Conservation (phyloP, 2,888 invertebrate species). For the Ommatoiulus sabulosus region DNA sequence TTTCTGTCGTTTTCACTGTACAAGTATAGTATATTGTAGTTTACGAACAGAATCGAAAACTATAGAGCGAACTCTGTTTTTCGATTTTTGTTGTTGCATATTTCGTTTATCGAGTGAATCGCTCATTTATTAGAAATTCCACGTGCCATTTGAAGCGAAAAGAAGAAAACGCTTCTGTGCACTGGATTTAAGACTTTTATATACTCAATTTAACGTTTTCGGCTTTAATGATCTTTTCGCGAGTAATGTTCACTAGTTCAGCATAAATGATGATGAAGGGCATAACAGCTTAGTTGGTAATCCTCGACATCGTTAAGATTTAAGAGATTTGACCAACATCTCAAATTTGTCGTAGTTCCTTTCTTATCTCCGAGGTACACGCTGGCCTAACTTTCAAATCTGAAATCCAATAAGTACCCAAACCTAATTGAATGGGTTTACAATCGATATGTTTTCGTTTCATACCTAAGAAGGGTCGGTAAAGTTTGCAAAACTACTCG, state of each 20-base stretch:
- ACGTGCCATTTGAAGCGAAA: background rate
- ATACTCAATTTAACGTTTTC: background rate
- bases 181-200: background rate
- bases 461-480: background rate
- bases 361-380: background rate
- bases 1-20: too few species aligned
- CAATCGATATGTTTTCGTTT: background rate
- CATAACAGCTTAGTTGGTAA: constrained; percentile 20
- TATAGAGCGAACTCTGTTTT: background rate
- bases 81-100: background rate
- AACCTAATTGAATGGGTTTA: background rate
- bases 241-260: background rate
- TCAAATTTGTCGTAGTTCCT: background rate
- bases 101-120: background rate
- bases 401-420: constrained; percentile 18
- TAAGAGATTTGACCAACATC: constrained; percentile 39
- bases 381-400: background rate
- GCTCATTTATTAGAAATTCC: background rate
- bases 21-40: too few species aligned
- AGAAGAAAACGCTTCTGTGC: background rate
- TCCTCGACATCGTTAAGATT: constrained; percentile 37
- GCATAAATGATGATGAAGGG: background rate
- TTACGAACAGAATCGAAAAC: too few species aligned
- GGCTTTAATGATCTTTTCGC: background rate
- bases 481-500: background rate